These are phyloP conservation scores for Erpornis zantholeuca DNA, from an alignment of 2,113 vertebrate species.

Conservation along the genomic window DNA sequence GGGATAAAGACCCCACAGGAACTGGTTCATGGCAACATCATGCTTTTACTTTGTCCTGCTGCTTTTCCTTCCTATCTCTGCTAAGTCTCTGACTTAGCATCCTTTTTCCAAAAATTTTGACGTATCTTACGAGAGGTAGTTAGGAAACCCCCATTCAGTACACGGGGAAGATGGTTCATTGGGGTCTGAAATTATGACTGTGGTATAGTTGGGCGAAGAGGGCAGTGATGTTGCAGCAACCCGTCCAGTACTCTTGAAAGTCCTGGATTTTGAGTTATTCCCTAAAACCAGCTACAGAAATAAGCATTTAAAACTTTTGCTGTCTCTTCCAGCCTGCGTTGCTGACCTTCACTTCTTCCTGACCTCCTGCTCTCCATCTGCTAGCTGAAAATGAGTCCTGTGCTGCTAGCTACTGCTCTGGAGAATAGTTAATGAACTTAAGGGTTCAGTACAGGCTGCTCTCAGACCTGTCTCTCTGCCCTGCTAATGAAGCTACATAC, in stretches of 20 bases:
- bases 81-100: background rate
- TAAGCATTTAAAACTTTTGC: background rate
- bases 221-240: background rate
- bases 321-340: background rate
- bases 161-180: background rate
- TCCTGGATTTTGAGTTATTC: background rate
- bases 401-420: background rate
- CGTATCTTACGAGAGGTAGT: background rate
- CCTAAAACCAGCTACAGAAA: background rate
- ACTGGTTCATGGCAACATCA: background rate
- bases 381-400: background rate
- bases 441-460: background rate
- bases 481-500: background rate
- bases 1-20: background rate
- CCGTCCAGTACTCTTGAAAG: background rate
- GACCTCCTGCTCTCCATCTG: background rate
- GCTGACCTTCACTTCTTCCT: background rate
- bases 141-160: background rate
- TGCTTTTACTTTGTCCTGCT: background rate
- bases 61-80: background rate
- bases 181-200: accelerated
- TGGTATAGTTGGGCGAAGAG: background rate
- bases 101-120: background rate
- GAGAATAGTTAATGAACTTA: background rate
- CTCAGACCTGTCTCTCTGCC: background rate